phyloP scores from a whole-genome alignment of 2,797 vertebrate genomes.

The Pipistrellus pipistrellus region DNA sequence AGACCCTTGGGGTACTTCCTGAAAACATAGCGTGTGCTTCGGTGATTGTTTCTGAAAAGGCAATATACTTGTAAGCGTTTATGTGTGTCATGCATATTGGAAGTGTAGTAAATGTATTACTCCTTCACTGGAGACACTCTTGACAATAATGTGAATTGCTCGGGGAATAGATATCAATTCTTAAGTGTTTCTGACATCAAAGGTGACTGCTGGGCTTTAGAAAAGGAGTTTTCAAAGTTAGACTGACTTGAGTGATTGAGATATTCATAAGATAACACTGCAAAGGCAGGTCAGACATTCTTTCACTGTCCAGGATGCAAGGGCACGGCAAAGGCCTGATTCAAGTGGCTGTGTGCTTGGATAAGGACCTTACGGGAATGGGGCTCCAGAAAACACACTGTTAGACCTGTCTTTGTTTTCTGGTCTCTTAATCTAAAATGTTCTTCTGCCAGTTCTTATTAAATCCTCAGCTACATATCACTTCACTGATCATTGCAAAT shows the following conservation, averaged over 20 bases:
- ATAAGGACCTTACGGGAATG: neutral
- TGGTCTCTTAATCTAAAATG: neutral
- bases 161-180: slow-evolving; percentile 72
- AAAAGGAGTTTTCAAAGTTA: slow-evolving; percentile 58
- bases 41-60: slow-evolving; percentile 72
- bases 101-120: slow-evolving; percentile 75
- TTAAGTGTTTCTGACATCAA: slow-evolving; percentile 73
- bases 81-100: slow-evolving; percentile 54
- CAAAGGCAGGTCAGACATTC: neutral
- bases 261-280: slow-evolving; percentile 50
- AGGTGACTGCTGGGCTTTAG: slow-evolving; percentile 67
- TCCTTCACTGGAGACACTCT: slow-evolving; percentile 63
- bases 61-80: slow-evolving; percentile 67
- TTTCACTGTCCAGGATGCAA: neutral
- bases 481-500: neutral
- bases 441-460: neutral
- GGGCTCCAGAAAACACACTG: neutral
- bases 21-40: slow-evolving; percentile 38
- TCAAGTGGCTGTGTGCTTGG: neutral
- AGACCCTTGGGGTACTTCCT: slow-evolving; percentile 43
- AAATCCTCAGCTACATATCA: neutral
- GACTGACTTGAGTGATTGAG: slow-evolving; percentile 66
- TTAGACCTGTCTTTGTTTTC: neutral
- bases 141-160: slow-evolving; percentile 76
- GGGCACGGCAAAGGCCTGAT: neutral